Evolutionary conservation across 2,888 invertebrate species (phyloP), one percentile per base, ranked within the genome.

Genomic region (Steinernema scapterisci): DNA sequence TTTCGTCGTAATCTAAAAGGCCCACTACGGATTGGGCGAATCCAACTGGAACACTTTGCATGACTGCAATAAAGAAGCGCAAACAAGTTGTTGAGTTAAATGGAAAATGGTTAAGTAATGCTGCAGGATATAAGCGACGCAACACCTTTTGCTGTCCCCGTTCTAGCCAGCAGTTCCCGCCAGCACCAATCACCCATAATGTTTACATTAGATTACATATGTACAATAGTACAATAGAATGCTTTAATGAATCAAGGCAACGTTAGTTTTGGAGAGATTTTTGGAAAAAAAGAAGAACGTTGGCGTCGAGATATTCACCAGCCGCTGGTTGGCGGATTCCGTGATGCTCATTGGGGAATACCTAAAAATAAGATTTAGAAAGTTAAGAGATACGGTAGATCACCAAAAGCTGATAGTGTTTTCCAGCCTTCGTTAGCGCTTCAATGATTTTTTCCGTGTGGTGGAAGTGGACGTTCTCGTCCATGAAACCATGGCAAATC

Each of bases 401-500:
- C 46, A 91, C 91, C 92, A 97, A 93, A 77, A 95, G 89, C 84
- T 95, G 92, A 88, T 97, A 96, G 0, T 97, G 97, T 71, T 99
- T 99, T 78, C 96, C 95, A n/a, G 93, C 92, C 82, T 93, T 92
- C 74, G 97, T 92, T 77, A 99, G 91, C 75, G 93, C 93, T 79
- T 94, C 93, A 27, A 99, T 92, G 77, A 99, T 90, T 82, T 93
- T 92, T 84, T 94, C 94, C 16, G 96, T 95, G 89, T 99, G 99
- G 83, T 93, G 92, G 89, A 99, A 97, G 89, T 99, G 99, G 0
- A 99, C 99, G 88, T 99, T 99, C 89, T 99, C 99, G 88, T 99
- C 99, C 72, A 84, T 74, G 48, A 97, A 90, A 0, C 99, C 99
- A 89, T 99, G 99, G 82, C 97, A 94, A 48, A 99, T 94, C 21